These are phyloP conservation scores for Neolamprologus variostigma DNA, from an alignment of 2,113 vertebrate genomes.

Conservation along the genomic window DNA sequence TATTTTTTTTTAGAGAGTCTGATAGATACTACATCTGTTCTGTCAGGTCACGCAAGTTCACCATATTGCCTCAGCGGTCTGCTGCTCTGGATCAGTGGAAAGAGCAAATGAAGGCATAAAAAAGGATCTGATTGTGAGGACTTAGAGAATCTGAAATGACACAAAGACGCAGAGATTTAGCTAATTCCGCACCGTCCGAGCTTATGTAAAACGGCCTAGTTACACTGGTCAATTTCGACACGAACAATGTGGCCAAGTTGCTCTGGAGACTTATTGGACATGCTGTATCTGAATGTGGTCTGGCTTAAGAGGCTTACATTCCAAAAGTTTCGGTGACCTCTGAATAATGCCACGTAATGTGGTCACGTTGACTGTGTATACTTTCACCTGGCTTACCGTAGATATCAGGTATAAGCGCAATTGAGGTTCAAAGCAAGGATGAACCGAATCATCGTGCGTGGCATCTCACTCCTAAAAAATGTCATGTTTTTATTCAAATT, in stretches of 20 bases:
- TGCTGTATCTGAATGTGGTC: constrained; percentile 66
- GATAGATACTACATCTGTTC: constrained; percentile 1
- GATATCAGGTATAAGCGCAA: constrained; percentile 46
- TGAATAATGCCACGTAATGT: constrained; percentile 65
- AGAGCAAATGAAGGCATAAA: constrained; percentile 39
- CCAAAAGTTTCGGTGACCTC: constrained; percentile 72
- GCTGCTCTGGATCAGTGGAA: constrained; percentile 5
- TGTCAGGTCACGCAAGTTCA: constrained; percentile 24
- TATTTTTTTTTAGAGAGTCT: neutral
- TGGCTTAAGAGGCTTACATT: constrained; percentile 71
- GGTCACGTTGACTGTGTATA: constrained; percentile 34
- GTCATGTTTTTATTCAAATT: neutral
- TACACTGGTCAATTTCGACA: constrained; percentile 70
- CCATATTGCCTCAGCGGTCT: constrained; percentile 27
- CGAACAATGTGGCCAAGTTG: constrained; percentile 65
- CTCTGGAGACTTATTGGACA: constrained; percentile 68
- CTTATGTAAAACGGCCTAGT: constrained; percentile 67
- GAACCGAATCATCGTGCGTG: neutral
- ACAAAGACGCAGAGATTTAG: constrained; percentile 61
- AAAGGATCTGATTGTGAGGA: constrained; percentile 60
- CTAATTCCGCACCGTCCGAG: constrained; percentile 52
- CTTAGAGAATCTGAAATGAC: constrained; percentile 56
- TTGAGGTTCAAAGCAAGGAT: constrained; percentile 1
- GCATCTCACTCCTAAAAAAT: neutral
- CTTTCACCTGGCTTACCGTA: constrained; percentile 33